Base-by-base conservation (phyloP, 1,140 invertebrate genomes). In the Drosophila triauraria region DNA sequence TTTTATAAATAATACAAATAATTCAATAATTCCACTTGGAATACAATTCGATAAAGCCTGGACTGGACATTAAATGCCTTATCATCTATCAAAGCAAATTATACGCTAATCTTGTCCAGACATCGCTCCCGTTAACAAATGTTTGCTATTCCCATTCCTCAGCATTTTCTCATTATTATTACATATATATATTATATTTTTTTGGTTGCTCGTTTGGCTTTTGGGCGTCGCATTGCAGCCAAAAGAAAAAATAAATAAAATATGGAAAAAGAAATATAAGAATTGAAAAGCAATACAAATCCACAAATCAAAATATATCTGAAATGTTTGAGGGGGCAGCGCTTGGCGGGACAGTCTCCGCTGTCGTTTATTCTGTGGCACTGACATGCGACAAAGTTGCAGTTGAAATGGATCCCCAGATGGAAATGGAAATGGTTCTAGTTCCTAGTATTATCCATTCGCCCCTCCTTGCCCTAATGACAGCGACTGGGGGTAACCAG, bases 331-430 rank as follows among this genome's bases (percentile, higher is more conserved):
- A 63, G 35, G 70, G 71, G 71, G 46, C 58, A 53, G 40, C 69
- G 32, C 32, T 4, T 43, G 50, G 42, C 43, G 65, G 53, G 69
- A 53, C 69, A 65, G 51, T 59, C 30, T 71, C 15, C 25, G 75
- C 65, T 78, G 75, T 78, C 75, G 42, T 78, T 57, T 78, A 56
- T 77, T 65, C 67, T 74, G 38, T 74, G 72, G 62, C 74, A 74
- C 67, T 82, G 75, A 82, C 80, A 82, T 75, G 80, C 80, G 68
- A 82, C 79, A 82, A 82, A 50, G 69, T 78, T 82, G 80, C 79
- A 82, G 54, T 30, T 80, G 63, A 67, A 80, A 75, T 58, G 50
- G 27, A 68, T 67, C 44, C 58, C 58, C 53, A 47, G 53, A 71
- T 71, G 69, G 65, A 71, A 71, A 65, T 65, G 44, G 60, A 53